A percentile compares a stretch with the other conserved stretches of the same genome.
Conservation (phyloP, 2,113 vertebrate genomes). For the Coryphaenoides rupestris region DNA sequence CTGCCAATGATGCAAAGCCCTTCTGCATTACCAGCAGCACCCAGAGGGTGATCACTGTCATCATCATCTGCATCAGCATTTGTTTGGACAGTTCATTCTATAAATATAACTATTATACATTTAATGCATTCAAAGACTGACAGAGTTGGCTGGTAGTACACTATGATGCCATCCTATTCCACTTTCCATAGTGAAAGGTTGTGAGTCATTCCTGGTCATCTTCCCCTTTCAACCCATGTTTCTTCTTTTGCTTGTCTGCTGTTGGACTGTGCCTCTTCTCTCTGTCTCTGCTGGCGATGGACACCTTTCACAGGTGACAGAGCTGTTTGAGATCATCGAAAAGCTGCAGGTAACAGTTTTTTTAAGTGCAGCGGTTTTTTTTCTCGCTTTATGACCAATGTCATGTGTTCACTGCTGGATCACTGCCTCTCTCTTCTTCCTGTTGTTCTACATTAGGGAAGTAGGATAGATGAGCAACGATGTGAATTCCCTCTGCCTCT, state of each 20-base stretch:
- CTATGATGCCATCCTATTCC: not conserved
- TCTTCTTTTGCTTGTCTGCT: constrained; percentile 29
- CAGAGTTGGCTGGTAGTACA: not conserved
- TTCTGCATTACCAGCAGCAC: constrained; percentile 57
- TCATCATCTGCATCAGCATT: constrained; percentile 2
- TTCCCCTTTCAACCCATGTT: constrained; percentile 35
- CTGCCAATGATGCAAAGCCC: constrained; percentile 60
- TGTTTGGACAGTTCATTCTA: not conserved
- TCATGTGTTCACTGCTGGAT: constrained; percentile 22
- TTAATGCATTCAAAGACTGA: not conserved
- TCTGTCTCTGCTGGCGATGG: not conserved
- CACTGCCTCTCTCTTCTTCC: constrained; percentile 20
- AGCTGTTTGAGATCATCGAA: constrained; percentile 90
- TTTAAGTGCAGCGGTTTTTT: no score
- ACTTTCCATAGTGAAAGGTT: not conserved
- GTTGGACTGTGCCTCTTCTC: not conserved
- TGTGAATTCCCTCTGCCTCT: constrained; percentile 83
- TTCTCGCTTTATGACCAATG: not conserved
- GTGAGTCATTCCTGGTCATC: constrained; percentile 21
- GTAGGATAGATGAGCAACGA: constrained; percentile 83
- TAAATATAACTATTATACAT: not conserved
- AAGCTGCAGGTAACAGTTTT: constrained; percentile 72
- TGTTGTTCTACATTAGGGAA: constrained; percentile 72
- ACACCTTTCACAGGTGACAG: constrained; percentile 71
- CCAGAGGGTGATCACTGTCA: constrained; percentile 78